Evolutionary conservation across 2,113 vertebrate species (phyloP).

Genomic region (Vulpes vulpes): DNA sequence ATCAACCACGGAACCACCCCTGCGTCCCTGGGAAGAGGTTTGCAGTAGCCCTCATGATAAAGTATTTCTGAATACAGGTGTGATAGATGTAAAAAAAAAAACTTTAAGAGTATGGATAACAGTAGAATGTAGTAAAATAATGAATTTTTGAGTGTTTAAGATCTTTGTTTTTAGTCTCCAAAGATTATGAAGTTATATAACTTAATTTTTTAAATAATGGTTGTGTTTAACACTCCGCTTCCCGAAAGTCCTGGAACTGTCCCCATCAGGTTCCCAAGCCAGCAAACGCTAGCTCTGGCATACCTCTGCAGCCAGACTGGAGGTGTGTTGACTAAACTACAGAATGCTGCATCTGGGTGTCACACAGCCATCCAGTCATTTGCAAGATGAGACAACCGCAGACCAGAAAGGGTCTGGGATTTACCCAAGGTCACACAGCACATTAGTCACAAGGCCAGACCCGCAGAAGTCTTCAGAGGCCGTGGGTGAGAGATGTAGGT

Average conservation of each 20-base stretch:
- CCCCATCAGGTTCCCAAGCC: neutral
- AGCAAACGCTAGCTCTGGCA: neutral
- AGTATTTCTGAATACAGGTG: neutral
- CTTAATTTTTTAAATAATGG: neutral
- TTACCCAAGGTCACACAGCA: neutral
- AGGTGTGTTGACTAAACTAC: too few species aligned
- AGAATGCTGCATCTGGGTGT: neutral
- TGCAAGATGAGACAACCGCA: neutral
- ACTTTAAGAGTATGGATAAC: too few species aligned
- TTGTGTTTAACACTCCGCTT: neutral
- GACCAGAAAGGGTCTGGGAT: neutral
- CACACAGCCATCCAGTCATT: neutral
- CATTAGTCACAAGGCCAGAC: neutral
- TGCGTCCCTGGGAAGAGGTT: neutral
- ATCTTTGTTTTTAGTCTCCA: neutral
- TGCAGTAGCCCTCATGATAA: accelerated
- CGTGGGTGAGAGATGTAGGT: neutral
- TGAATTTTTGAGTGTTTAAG: neutral
- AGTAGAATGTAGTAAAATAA: neutral
- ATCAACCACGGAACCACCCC: too few species aligned
- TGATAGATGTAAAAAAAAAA: neutral
- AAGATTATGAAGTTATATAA: neutral
- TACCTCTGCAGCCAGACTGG: neutral
- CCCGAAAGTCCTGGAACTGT: neutral
- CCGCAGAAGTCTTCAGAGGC: neutral